Conservation (phyloP, 2,113 vertebrate genomes). For the Trematomus loennbergii region DNA sequence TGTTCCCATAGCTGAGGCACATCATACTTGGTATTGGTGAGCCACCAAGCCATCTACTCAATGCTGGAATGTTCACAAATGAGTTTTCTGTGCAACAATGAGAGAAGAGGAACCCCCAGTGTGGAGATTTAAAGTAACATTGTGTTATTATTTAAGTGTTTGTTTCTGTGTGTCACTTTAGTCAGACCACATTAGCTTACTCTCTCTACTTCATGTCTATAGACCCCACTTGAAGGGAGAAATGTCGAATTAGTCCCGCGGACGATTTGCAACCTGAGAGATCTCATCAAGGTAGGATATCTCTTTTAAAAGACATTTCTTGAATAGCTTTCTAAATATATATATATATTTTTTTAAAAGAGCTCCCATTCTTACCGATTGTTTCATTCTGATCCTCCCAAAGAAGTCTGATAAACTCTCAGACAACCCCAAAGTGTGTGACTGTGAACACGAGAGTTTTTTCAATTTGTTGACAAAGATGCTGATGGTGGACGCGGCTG, state of each 20-base stretch:
- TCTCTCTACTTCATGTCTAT: background rate
- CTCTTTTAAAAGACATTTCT: background rate
- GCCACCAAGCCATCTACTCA: no score
- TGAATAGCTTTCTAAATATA: background rate
- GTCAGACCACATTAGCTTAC: no score
- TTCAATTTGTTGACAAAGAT: background rate
- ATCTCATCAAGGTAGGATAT: background rate
- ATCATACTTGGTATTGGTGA: no score
- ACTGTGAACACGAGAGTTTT: constrained; percentile 11
- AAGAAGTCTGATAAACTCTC: background rate
- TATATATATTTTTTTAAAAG: background rate
- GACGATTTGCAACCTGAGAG: background rate
- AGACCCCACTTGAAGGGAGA: background rate
- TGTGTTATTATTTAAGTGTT: no score
- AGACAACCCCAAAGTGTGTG: background rate
- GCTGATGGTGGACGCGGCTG: background rate
- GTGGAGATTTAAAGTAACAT: no score
- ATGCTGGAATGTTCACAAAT: no score
- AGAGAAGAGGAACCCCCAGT: no score
- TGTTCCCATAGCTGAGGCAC: no score
- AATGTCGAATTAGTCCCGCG: background rate
- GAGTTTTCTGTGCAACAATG: no score
- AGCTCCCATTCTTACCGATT: background rate
- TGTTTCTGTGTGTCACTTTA: no score
- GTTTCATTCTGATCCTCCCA: background rate